Evolutionary conservation across 2,888 invertebrate genomes (phyloP).

Genomic region (Hartigia nigra): DNA sequence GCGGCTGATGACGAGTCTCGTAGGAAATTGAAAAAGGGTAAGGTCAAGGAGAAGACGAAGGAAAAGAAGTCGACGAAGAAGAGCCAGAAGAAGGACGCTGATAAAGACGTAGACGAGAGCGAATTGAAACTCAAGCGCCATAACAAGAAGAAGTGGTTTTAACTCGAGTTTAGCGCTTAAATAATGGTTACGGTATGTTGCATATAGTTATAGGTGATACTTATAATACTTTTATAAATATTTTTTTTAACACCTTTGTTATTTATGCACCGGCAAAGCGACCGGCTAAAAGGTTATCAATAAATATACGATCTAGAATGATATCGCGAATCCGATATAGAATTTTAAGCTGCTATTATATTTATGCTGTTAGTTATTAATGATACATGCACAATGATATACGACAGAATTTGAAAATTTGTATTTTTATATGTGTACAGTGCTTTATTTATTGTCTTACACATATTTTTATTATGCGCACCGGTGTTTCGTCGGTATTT

Average conservation of each 20-base stretch:
- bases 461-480: slow-evolving; percentile 54
- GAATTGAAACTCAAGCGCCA: slow-evolving; percentile 66
- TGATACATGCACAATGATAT: slow-evolving; percentile 1
- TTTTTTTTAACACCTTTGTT: slow-evolving; percentile 29
- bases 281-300: slow-evolving; percentile 26
- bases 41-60: slow-evolving; percentile 67
- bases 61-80: slow-evolving; percentile 65
- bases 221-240: slow-evolving; percentile 42
- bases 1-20: slow-evolving; percentile 51
- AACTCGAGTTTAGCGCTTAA: slow-evolving; percentile 27
- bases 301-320: slow-evolving; percentile 6
- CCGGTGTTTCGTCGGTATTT: slow-evolving; percentile 44
- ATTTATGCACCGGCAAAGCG: slow-evolving; percentile 19
- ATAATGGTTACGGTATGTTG: slow-evolving; percentile 1
- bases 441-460: slow-evolving; percentile 2
- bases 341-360: slow-evolving; percentile 6
- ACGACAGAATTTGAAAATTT: slow-evolving; percentile 19
- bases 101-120: slow-evolving; percentile 72
- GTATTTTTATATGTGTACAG: slow-evolving; percentile 19
- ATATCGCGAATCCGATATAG: slow-evolving; percentile 22
- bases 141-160: slow-evolving; percentile 69
- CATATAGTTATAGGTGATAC: slow-evolving; percentile 34
- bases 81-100: slow-evolving; percentile 68
- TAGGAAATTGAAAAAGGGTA: slow-evolving; percentile 68
- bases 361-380: neutral